Evolutionary conservation across 2,797 vertebrate genomes (phyloP).

Genomic region (Myotis pilosus): DNA sequence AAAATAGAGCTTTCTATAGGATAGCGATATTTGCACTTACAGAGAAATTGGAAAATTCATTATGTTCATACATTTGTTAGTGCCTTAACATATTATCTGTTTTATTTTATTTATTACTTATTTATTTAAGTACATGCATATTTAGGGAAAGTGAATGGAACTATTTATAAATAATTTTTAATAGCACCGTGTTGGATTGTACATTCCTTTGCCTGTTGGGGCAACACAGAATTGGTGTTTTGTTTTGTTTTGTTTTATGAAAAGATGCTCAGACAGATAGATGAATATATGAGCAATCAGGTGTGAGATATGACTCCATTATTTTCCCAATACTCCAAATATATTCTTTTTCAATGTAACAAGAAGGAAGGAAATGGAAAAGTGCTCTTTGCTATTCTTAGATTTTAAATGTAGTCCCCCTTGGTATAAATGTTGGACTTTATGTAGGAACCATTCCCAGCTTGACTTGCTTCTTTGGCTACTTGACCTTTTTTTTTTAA

Average conservation of each 20-base stretch:
- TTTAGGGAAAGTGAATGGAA: neutral
- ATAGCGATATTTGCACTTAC: neutral
- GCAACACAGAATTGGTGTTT: neutral
- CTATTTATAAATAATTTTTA: slow-evolving; percentile 25
- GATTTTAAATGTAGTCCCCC: neutral
- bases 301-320: neutral
- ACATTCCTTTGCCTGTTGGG: neutral
- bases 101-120: neutral
- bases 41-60: slow-evolving; percentile 15
- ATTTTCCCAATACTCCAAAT: neutral
- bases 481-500: neutral
- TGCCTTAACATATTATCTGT: neutral
- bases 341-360: neutral
- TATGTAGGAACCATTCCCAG: neutral
- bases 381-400: neutral
- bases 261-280: neutral
- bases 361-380: neutral
- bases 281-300: neutral
- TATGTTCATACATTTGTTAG: neutral
- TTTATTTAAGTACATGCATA: neutral
- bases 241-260: neutral
- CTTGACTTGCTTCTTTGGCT: neutral
- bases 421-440: neutral
- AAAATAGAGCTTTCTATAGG: neutral
- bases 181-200: neutral